Base-by-base conservation (phyloP, 2,888 invertebrate genomes). In the Ctena decussata region DNA sequence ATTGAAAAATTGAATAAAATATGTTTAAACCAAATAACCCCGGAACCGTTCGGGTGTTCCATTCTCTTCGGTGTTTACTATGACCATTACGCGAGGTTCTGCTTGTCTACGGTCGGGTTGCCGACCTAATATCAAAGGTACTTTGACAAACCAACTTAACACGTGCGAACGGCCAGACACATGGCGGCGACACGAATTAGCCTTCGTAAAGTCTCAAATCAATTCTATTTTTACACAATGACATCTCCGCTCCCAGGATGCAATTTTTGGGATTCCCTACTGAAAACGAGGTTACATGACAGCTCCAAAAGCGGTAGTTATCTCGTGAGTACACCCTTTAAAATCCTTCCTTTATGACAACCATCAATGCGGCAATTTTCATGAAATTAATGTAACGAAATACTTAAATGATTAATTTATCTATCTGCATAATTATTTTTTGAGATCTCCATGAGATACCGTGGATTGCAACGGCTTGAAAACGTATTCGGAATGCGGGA, bases 261-360 rank as follows among this genome's bases (percentile, higher is more conserved):
- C 84, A 65, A 70, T 60, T 18, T 49, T 72, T 76, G 87, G 87
- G 81, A 75, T 84, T 83, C 75, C 84, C 80, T 44, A 65, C 30
- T 74, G 75, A 82, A 84, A 90, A 85, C 87, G 90, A 90, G 90
- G 89, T 87, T 80, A 60, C 24, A 60, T 81, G 76, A 49, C 80
- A 80, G 37, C 65, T 65, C 12, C 46, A 75, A 57, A 75, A 60
- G 77, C 69, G 78, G 88, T 70, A 86, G 85, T 88, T 77, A 77
- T 32, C 71, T 32, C 18, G 81, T 75, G 75, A 80, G 83, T 84
- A 86, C 70, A 24, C n/a, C 44, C 39, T 49, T 82, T 86, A 84
- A 44, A 80, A 88, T 88, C 88, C 84, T 37, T 24, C 24, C 60
- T 70, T 27, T 49, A 57, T 65, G 49, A 37, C 39, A 72, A 39